These are phyloP conservation scores for Ceratina japonica DNA, from an alignment of 1,140 invertebrate species.

Conservation along the genomic window DNA sequence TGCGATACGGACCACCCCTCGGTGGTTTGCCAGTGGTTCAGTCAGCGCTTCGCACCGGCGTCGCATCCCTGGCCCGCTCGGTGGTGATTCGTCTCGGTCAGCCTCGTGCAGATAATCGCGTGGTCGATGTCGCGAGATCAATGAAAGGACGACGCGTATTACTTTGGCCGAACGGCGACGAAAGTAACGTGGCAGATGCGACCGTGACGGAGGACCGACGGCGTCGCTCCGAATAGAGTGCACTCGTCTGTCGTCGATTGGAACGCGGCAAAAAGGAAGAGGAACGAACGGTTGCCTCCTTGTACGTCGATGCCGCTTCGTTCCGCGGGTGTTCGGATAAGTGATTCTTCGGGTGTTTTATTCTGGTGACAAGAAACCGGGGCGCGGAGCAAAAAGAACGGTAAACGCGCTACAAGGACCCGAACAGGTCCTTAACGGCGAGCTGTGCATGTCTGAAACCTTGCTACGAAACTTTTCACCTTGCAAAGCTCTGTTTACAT, in stretches of 20 bases:
- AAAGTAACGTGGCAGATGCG: background rate
- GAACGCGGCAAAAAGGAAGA: too few relatives aligned
- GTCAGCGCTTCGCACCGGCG: constrained; percentile 66
- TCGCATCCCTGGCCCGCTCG: constrained; percentile 41
- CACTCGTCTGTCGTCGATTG: background rate
- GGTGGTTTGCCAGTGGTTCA: constrained; percentile 64
- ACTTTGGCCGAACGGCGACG: constrained; percentile 16
- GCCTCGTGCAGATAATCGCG: constrained; percentile 59
- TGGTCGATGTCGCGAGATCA: constrained; percentile 55
- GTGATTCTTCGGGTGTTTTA: background rate
- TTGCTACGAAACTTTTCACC: constrained; percentile 54
- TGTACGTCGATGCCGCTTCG: constrained; percentile 25
- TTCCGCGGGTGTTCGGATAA: constrained; percentile 30
- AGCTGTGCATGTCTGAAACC: constrained; percentile 66
- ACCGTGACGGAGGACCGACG: constrained; percentile 18
- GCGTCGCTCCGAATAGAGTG: background rate
- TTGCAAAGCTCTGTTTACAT: constrained; percentile 64
- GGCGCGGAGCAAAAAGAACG: constrained; percentile 10
- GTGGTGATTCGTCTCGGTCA: constrained; percentile 36
- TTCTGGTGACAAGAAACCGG: background rate
- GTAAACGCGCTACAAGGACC: constrained; percentile 50
- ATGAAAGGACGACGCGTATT: constrained; percentile 40
- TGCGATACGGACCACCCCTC: constrained; percentile 62
- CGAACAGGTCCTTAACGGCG: constrained; percentile 59
- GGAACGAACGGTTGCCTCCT: background rate